Conservation (phyloP, 2,797 vertebrate genomes). For the Melanitta fusca region DNA sequence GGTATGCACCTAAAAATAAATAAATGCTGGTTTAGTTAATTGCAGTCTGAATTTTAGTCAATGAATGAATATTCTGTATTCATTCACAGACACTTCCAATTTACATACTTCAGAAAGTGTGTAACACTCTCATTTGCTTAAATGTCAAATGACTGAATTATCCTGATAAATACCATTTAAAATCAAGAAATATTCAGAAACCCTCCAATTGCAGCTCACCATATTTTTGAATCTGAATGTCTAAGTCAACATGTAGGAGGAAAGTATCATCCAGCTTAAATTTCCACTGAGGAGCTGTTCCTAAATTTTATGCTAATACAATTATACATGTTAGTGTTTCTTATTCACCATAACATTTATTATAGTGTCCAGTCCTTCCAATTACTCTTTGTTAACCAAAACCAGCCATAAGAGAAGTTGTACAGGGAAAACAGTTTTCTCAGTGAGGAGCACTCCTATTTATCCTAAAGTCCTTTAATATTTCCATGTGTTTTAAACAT, state of each 20-base stretch:
- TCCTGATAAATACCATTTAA: slow-evolving; percentile 23
- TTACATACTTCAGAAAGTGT: background rate
- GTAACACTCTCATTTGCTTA: slow-evolving; percentile 24
- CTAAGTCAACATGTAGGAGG: background rate
- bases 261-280: background rate
- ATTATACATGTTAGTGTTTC: background rate
- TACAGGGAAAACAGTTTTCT: slow-evolving; percentile 35
- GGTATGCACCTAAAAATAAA: slow-evolving; percentile 43
- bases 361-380: slow-evolving; percentile 3
- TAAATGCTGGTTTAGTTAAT: slow-evolving; percentile 41
- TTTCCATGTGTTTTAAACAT: slow-evolving; percentile 68
- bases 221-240: background rate
- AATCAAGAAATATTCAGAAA: slow-evolving; percentile 22
- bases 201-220: background rate
- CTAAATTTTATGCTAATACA: background rate
- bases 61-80: slow-evolving; percentile 4
- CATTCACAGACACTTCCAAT: slow-evolving; percentile 5
- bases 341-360: background rate
- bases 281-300: background rate
- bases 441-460: slow-evolving; percentile 34
- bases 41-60: slow-evolving; percentile 17
- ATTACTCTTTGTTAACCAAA: slow-evolving; percentile 28
- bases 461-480: slow-evolving; percentile 46
- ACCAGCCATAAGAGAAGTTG: background rate
- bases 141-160: slow-evolving; percentile 45